These are phyloP conservation scores for Agonopterix arenella DNA, from an alignment of 2,888 invertebrate species.

Conservation along the genomic window DNA sequence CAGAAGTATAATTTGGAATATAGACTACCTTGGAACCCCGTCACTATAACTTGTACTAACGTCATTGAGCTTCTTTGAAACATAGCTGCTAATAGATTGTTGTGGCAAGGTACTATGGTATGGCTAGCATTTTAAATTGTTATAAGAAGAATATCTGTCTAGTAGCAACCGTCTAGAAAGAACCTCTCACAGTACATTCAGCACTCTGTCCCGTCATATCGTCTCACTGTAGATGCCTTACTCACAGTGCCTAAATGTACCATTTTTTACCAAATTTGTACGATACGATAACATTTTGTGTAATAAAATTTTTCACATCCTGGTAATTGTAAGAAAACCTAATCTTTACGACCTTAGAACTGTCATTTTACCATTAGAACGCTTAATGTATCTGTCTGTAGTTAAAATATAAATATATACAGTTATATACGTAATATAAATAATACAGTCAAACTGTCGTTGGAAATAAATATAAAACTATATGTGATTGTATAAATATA, in stretches of 20 bases:
- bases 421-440: neutral
- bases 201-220: conserved; percentile 57
- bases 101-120: no score
- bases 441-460: conserved; percentile 33
- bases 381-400: neutral
- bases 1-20: no score
- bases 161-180: no score
- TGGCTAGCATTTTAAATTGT: no score
- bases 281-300: conserved; percentile 39
- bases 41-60: no score
- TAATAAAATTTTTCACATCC: conserved; percentile 58
- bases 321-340: conserved; percentile 53
- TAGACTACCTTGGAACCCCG: no score
- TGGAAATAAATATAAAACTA: conserved; percentile 2
- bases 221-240: conserved; percentile 90
- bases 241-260: conserved; percentile 86
- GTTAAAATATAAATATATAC: no score
- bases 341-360: conserved; percentile 36
- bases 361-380: conserved; percentile 3
- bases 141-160: no score
- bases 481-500: conserved; percentile 12
- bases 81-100: no score
- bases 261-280: conserved; percentile 71
- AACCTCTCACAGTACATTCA: neutral
- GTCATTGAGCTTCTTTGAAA: no score